These are phyloP conservation scores for Eledona agricola DNA, from an alignment of 2,888 invertebrate genomes.

Conservation along the genomic window DNA sequence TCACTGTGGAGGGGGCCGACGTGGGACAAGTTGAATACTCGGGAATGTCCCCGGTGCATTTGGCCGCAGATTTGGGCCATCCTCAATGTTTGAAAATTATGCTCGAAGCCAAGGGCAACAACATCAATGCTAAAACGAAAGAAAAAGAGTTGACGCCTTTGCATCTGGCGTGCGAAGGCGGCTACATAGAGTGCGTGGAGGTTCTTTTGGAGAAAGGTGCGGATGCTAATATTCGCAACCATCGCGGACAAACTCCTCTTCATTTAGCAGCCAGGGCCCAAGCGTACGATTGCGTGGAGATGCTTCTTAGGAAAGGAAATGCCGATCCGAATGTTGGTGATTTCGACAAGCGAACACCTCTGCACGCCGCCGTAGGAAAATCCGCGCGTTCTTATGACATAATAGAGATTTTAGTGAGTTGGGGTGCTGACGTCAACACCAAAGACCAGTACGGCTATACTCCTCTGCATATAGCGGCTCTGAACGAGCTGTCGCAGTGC, in stretches of 20 bases:
- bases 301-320: conserved; percentile 76
- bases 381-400: conserved; percentile 83
- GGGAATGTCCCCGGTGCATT: conserved; percentile 82
- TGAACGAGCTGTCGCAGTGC: conserved; percentile 85
- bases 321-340: conserved; percentile 84
- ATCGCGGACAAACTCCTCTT: conserved; percentile 83
- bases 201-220: conserved; percentile 78
- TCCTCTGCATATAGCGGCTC: conserved; percentile 84
- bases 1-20: conserved; percentile 78
- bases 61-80: conserved; percentile 83
- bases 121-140: conserved; percentile 75
- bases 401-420: conserved; percentile 78
- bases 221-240: conserved; percentile 77
- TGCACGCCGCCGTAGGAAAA: conserved; percentile 87
- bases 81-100: conserved; percentile 78
- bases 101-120: conserved; percentile 75
- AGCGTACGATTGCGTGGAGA: conserved; percentile 82
- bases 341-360: conserved; percentile 80
- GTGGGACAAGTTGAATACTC: conserved; percentile 79
- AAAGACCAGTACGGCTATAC: conserved; percentile 88
- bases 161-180: conserved; percentile 89
- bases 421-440: conserved; percentile 84
- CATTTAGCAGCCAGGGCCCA: conserved; percentile 85
- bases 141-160: conserved; percentile 81
- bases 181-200: conserved; percentile 83